Evolutionary conservation across 2,797 vertebrate genomes (phyloP).

Genomic region (Hippopotamyrus pictus): DNA sequence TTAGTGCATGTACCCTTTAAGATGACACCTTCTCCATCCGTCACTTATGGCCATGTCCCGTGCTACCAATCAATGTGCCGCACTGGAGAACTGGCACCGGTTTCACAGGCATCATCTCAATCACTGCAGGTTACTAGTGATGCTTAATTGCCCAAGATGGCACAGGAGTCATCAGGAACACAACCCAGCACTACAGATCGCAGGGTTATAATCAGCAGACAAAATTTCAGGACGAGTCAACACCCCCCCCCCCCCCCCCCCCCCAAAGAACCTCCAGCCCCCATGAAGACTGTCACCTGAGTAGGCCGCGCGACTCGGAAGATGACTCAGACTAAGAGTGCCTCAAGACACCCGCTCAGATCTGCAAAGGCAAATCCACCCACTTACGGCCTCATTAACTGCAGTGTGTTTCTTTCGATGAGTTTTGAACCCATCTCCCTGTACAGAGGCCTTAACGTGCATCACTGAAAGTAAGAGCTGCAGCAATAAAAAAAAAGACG

Average conservation of each 20-base stretch:
- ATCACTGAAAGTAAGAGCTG: background rate
- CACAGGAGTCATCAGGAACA: background rate
- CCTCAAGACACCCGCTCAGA: background rate
- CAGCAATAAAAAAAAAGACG: background rate
- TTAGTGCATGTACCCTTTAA: background rate
- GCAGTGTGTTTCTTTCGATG: background rate
- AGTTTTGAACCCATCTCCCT: background rate
- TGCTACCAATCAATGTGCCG: background rate
- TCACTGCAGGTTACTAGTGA: background rate
- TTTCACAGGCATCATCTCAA: background rate
- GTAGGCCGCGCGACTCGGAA: background rate
- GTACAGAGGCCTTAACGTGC: background rate
- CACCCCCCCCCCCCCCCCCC: background rate
- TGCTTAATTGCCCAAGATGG: background rate
- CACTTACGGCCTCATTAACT: background rate
- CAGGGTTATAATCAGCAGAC: background rate
- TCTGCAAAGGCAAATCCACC: background rate
- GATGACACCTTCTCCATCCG: background rate
- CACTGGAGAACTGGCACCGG: background rate
- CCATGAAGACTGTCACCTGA: background rate
- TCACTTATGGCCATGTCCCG: background rate
- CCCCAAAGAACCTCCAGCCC: background rate
- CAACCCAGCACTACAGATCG: background rate
- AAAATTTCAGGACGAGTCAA: background rate
- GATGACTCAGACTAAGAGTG: slow-evolving; percentile 12